Evolutionary conservation across 2,888 invertebrate genomes (phyloP), one percentile per base, ranked within the genome.

Genomic region (Andrena fulva): DNA sequence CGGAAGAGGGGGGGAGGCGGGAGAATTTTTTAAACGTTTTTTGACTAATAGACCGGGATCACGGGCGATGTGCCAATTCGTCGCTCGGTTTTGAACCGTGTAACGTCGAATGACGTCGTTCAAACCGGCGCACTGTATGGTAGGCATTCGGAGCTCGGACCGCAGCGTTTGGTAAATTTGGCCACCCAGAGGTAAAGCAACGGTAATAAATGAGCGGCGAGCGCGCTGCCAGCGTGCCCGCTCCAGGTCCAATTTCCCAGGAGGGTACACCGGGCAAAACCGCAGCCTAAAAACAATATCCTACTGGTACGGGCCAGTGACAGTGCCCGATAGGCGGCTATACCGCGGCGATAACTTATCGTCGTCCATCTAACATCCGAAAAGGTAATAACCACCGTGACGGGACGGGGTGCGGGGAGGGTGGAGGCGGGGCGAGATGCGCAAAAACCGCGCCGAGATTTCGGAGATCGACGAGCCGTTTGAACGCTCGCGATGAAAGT

Each of bases 231-330:
- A 87, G 88, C 88, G 87, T 87, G 87, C 73, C 85, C 83, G 91
- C 90, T 90, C 89, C 81, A 87, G 91, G 87, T 90, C 90, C 92
- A 92, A 92, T 92, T 92, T 92, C 92, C 92, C 92, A 90, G 85
- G 92, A 91, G 92, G 87, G 86, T 86, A 85, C 87, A 84, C 82
- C 72, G 80, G 77, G 89, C 90, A 90, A 92, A 92, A 92, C 92
- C 92, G 89, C 92, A 92, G 89, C 91, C 91, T 90, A 92, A 92
- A 92, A 92, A 92, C 92, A 92, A 92, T 92, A 92, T 92, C 91
- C 90, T 88, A 85, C 90, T 85, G 83, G 80, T 62, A 78, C 76
- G 85, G 81, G 80, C 88, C 86, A 87, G 87, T 87, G 91, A 91
- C 90, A 90, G 87, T 86, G 85, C 77, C 85, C 90, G 90, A 91